A percentile compares a stretch with the other conserved stretches of the same genome.
Conservation (phyloP, 2,113 vertebrate species). For the Tautogolabrus adspersus region DNA sequence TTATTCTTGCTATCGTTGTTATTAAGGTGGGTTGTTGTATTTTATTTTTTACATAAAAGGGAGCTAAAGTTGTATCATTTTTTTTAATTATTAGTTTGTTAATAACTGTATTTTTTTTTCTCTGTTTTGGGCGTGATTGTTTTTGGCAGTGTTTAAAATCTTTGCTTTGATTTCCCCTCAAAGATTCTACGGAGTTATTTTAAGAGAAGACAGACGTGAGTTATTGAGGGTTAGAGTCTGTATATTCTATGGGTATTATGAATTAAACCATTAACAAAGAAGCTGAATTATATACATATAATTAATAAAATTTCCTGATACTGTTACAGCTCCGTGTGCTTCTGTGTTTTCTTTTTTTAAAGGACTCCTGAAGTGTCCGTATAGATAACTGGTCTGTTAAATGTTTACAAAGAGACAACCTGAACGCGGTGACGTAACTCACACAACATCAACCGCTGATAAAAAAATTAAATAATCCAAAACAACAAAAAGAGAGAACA, state of each 20-base stretch:
- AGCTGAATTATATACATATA: slow-evolving; percentile 85
- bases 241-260: slow-evolving; percentile 86
- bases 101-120: slow-evolving; percentile 64
- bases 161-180: slow-evolving; percentile 57
- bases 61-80: slow-evolving; percentile 73
- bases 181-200: slow-evolving; percentile 80
- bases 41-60: slow-evolving; percentile 80
- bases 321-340: slow-evolving; percentile 64
- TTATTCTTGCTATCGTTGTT: slow-evolving; percentile 83
- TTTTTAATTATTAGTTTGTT: slow-evolving; percentile 61
- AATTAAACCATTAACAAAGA: slow-evolving; percentile 84
- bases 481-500: too few relatives aligned
- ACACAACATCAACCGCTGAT: too few relatives aligned
- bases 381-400: too few relatives aligned
- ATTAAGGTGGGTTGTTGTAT: slow-evolving; percentile 73
- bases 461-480: too few relatives aligned
- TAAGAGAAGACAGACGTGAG: slow-evolving; percentile 79
- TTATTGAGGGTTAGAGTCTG: slow-evolving; percentile 83
- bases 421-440: not conserved
- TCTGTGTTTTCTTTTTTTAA: not conserved
- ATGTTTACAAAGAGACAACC: too few relatives aligned
- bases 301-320: slow-evolving; percentile 86
- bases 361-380: not conserved
- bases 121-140: slow-evolving; percentile 75
- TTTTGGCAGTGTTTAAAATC: slow-evolving; percentile 78